A percentile compares a stretch with the other conserved stretches of the same genome.
Conservation (phyloP, 2,113 vertebrate genomes). For the Phaethornis superciliosus region DNA sequence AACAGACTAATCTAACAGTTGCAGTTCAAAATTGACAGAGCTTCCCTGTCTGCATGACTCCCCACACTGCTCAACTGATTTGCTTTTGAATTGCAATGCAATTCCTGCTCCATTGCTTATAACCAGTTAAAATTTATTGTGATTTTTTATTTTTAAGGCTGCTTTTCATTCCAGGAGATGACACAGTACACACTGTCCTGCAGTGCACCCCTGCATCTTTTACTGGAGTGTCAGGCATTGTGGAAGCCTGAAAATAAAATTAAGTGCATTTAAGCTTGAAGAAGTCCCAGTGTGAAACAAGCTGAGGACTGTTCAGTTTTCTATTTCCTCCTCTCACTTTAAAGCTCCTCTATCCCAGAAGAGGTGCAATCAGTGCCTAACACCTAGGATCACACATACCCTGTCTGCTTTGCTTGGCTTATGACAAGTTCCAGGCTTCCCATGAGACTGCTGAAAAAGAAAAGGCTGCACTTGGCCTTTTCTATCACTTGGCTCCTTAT, state of each 20-base stretch:
- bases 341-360: not conserved
- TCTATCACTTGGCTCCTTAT: not conserved
- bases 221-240: not conserved
- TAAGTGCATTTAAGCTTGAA: not conserved
- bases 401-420: not conserved
- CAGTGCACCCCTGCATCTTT: not conserved
- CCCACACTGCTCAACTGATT: not conserved
- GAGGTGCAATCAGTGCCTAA: not conserved
- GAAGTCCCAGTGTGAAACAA: not conserved
- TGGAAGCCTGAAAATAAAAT: not conserved
- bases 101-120: not conserved
- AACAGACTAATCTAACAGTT: not conserved
- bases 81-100: not conserved
- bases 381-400: rapidly evolving
- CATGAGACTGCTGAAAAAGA: not conserved
- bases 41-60: not conserved
- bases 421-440: not conserved
- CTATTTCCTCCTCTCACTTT: not conserved
- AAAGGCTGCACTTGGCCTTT: not conserved
- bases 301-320: not conserved
- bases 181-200: rapidly evolving
- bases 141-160: not conserved
- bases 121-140: not conserved
- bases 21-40: not conserved
- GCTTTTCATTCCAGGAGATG: not conserved